These are phyloP conservation scores for Pongo abelii DNA, from an alignment of 2,113 vertebrate species.

Conservation along the genomic window DNA sequence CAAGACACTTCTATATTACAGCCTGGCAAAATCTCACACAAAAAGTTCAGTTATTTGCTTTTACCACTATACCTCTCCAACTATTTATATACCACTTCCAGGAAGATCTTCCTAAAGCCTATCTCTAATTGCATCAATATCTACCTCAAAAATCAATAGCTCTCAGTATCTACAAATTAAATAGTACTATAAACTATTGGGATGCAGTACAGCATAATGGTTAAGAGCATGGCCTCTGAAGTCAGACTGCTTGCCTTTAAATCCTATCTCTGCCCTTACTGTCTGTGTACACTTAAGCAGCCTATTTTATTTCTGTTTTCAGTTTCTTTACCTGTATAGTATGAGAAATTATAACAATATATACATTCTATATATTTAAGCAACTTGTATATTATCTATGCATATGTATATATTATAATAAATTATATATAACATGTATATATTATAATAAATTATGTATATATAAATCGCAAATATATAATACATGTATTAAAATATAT, in stretches of 20 bases:
- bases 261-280: neutral
- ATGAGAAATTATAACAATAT: neutral
- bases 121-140: neutral
- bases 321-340: neutral
- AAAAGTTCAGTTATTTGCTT: neutral
- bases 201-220: neutral
- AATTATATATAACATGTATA: neutral
- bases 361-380: neutral
- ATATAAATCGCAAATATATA: neutral
- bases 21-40: neutral
- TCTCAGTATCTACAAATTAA: conserved; percentile 28
- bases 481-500: neutral
- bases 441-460: neutral
- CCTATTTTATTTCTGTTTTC: neutral
- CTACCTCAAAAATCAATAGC: neutral
- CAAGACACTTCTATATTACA: neutral
- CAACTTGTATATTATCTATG: neutral
- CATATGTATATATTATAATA: neutral
- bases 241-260: neutral
- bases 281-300: neutral
- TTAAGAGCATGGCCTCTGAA: neutral
- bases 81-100: neutral
- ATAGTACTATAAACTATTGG: neutral
- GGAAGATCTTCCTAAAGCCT: neutral
- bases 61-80: neutral